A percentile compares a stretch with the other conserved stretches of the same genome.
Conservation (phyloP, 2,797 vertebrate genomes). For the Synaphobranchus kaupii region DNA sequence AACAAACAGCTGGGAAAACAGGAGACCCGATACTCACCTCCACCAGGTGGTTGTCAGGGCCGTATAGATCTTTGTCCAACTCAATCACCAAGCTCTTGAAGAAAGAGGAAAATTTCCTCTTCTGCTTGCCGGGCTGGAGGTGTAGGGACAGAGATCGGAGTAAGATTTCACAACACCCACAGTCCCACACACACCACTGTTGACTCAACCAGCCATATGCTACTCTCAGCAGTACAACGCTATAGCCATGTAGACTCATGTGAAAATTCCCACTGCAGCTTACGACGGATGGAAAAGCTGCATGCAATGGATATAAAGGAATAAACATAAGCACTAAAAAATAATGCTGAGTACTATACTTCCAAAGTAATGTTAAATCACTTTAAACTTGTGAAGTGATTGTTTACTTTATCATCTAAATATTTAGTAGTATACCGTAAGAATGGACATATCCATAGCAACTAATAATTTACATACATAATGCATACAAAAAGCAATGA, state of each 20-base stretch:
- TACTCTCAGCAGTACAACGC: neutral
- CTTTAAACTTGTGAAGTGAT: neutral
- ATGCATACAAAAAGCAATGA: neutral
- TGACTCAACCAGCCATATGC: neutral
- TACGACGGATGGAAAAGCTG: neutral
- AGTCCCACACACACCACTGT: neutral
- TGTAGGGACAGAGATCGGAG: neutral
- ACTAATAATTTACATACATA: neutral
- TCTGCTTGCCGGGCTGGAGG: slow-evolving; percentile 78
- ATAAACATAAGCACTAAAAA: neutral
- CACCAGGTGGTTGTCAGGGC: slow-evolving; percentile 97
- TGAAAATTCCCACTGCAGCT: neutral
- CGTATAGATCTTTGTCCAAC: slow-evolving; percentile 98
- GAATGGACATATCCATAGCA: neutral
- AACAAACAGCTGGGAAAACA: neutral
- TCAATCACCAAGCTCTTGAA: slow-evolving; percentile 99
- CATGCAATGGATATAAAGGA: neutral
- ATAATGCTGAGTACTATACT: neutral
- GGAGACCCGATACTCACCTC: slow-evolving; percentile 76
- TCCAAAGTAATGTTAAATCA: neutral
- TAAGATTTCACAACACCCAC: neutral
- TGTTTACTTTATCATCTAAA: neutral
- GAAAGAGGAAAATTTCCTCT: slow-evolving; percentile 98
- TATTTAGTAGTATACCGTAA: neutral
- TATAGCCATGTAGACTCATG: neutral